A percentile compares a stretch with the other conserved stretches of the same genome.
Evolutionary conservation across 2,113 vertebrate species (phyloP).

Genomic region (Phyllostomus discolor): DNA sequence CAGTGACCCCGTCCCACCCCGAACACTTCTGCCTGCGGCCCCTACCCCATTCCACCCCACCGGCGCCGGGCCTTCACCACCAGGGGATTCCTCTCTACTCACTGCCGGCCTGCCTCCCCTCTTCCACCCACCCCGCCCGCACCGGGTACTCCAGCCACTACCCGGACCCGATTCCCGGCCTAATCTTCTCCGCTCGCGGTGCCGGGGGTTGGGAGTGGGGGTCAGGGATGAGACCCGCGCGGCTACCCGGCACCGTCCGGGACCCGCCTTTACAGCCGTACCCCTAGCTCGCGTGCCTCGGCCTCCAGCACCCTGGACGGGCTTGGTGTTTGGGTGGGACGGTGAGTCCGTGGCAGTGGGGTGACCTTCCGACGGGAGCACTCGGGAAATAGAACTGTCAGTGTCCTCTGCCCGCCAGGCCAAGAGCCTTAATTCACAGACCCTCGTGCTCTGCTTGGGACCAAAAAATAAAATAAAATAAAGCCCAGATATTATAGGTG

Average conservation of each 20-base stretch:
- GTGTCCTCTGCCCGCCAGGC: rapidly evolving
- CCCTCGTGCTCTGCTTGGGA: too few relatives aligned
- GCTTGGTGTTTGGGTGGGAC: rapidly evolving
- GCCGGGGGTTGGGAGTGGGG: rapidly evolving
- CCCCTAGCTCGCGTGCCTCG: rapidly evolving
- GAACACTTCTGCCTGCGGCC: rapidly evolving
- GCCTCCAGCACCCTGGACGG: too few relatives aligned
- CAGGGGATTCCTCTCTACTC: rapidly evolving
- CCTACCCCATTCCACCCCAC: not conserved
- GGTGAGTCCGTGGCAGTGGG: not conserved
- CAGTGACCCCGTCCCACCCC: not conserved
- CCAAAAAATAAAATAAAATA: not conserved
- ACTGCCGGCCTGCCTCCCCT: rapidly evolving
- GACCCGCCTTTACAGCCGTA: rapidly evolving
- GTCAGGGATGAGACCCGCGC: rapidly evolving
- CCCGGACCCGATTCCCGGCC: rapidly evolving
- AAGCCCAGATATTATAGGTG: too few relatives aligned
- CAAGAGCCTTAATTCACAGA: not conserved
- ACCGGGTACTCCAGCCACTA: rapidly evolving
- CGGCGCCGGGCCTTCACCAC: rapidly evolving
- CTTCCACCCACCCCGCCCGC: rapidly evolving
- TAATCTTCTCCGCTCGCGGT: not conserved
- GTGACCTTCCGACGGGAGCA: not conserved
- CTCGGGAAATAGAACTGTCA: not conserved
- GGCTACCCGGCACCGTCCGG: rapidly evolving